phyloP scores from a whole-genome alignment of 2,888 invertebrate genomes.

The Lydus trimaculatus region DNA sequence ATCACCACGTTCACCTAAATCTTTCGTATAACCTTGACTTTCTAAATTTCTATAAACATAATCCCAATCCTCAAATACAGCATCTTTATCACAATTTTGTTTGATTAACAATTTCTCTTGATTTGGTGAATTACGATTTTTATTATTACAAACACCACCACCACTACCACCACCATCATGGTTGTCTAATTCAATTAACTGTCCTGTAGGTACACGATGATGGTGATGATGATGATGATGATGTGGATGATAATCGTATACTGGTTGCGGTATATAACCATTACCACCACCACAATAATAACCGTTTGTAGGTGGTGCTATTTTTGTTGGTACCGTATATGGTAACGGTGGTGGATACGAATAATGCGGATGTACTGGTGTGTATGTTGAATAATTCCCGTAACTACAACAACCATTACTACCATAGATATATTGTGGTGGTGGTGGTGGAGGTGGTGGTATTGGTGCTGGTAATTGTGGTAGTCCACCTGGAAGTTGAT shows the following conservation, averaged over 20 bases:
- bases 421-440: constrained; percentile 44
- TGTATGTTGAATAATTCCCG: constrained; percentile 29
- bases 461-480: constrained; percentile 6
- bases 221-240: constrained; percentile 31
- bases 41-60: constrained; percentile 81
- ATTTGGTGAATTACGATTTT: constrained; percentile 10
- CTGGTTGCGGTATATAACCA: constrained; percentile 59
- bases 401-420: constrained; percentile 39
- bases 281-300: constrained; percentile 58
- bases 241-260: constrained; percentile 52
- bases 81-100: constrained; percentile 63
- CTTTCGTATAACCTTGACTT: constrained; percentile 73
- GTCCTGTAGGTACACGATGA: constrained; percentile 69
- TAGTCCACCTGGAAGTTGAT: constrained; percentile 23
- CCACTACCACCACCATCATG: constrained; percentile 39
- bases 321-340: constrained; percentile 18
- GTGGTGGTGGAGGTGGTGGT: constrained; percentile 30
- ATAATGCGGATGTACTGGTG: constrained; percentile 1
- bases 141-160: constrained; percentile 1
- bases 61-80: constrained; percentile 75
- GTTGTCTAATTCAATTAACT: constrained; percentile 72
- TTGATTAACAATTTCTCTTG: constrained; percentile 19
- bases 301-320: constrained; percentile 31
- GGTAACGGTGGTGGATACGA: not conserved
- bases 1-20: constrained; percentile 72